Conservation (phyloP, 2,113 vertebrate species). For the Amazona guildingii region DNA sequence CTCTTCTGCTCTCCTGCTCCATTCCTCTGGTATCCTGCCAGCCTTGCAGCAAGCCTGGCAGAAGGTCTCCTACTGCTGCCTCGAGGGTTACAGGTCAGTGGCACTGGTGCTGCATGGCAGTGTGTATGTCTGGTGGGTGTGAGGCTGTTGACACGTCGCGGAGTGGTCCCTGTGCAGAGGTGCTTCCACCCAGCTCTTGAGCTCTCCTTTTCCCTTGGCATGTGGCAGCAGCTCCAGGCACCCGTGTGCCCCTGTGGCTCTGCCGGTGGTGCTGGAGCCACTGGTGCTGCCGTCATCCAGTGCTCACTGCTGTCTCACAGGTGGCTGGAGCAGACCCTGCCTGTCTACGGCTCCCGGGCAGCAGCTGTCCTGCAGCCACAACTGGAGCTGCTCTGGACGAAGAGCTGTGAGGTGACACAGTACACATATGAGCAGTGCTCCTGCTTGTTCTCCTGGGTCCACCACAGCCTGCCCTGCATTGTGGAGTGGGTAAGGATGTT, state of each 20-base stretch:
- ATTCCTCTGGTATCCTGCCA: conserved; percentile 76
- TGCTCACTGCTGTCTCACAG: conserved; percentile 54
- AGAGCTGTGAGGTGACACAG: conserved; percentile 35
- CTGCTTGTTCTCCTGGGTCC: conserved; percentile 73
- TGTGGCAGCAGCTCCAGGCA: fast-evolving
- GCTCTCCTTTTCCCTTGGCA: not conserved
- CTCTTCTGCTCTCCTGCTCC: conserved; percentile 69
- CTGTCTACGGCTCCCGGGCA: conserved; percentile 74
- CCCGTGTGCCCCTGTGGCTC: fast-evolving
- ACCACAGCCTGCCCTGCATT: conserved; percentile 70
- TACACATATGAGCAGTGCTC: conserved; percentile 68
- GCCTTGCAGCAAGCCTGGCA: conserved; percentile 80
- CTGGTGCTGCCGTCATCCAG: not conserved
- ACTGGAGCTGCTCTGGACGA: conserved; percentile 75
- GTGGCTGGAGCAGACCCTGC: conserved; percentile 83
- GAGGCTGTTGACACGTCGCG: not conserved
- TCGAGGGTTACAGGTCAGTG: conserved; percentile 82
- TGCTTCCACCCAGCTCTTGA: not conserved
- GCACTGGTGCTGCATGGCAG: fast-evolving
- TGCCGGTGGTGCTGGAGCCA: not conserved
- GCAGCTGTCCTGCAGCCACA: conserved; percentile 67
- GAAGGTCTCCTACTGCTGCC: conserved; percentile 76
- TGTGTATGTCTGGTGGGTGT: fast-evolving
- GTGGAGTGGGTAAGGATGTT: conserved; percentile 79
- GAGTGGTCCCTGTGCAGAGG: not conserved